Evolutionary conservation across 2,797 vertebrate genomes (phyloP).

Genomic region (Telmatherina bonti): DNA sequence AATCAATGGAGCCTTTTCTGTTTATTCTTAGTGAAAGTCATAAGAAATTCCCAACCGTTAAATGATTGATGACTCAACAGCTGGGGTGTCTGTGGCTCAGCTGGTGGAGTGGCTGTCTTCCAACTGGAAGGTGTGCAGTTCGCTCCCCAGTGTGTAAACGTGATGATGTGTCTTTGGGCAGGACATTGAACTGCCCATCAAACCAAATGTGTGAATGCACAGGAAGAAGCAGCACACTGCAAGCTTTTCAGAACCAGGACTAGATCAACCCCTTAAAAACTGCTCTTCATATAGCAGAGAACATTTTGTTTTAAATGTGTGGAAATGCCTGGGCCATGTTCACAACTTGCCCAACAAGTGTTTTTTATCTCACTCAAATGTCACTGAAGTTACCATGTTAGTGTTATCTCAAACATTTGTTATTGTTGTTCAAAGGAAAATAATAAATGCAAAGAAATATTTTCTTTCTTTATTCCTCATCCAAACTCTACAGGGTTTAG

Average conservation of each 20-base stretch:
- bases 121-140: too few relatives aligned
- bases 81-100: neutral
- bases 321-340: neutral
- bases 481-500: too few relatives aligned
- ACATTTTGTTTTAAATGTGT: neutral
- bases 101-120: neutral
- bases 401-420: too few relatives aligned
- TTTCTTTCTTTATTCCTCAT: too few relatives aligned
- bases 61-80: neutral
- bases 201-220: too few relatives aligned
- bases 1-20: neutral
- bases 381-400: too few relatives aligned
- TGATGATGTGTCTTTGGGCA: too few relatives aligned
- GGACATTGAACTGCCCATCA: too few relatives aligned
- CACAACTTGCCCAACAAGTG: neutral
- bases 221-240: too few relatives aligned
- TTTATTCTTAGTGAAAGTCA: neutral
- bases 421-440: neutral
- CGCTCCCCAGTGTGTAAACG: too few relatives aligned
- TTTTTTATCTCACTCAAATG: neutral
- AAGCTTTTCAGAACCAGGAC: neutral
- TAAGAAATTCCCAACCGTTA: neutral
- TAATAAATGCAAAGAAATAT: too few relatives aligned
- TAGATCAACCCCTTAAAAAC: neutral
- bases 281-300: neutral